These are phyloP conservation scores for Pocillopora meandrina DNA, from an alignment of 92 coral and sea anemone species.

Conservation along the genomic window DNA sequence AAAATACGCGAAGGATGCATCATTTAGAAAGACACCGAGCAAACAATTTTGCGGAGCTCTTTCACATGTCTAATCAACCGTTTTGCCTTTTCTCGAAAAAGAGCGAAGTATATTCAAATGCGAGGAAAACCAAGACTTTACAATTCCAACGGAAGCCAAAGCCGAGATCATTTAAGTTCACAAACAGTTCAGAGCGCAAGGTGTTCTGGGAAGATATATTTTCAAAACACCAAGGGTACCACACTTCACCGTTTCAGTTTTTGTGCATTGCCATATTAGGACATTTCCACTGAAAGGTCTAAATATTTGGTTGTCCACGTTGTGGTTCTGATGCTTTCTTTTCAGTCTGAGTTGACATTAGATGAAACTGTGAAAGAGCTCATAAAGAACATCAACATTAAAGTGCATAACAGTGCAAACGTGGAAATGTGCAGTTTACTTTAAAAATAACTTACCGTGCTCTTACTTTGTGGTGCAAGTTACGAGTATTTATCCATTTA, in stretches of 20 bases:
- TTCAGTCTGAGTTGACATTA: neutral
- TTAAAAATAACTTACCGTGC: neutral
- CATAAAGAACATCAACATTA: neutral
- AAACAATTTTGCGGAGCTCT: neutral
- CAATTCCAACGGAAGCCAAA: neutral
- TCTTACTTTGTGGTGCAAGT: slow-evolving; percentile 4
- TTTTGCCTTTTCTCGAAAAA: neutral
- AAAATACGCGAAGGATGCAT: neutral
- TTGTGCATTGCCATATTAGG: too few relatives aligned
- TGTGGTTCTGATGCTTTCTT: neutral
- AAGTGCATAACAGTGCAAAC: slow-evolving; percentile 9
- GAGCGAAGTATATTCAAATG: neutral
- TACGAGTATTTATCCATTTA: neutral
- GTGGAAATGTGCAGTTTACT: slow-evolving; percentile 2
- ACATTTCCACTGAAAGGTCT: too few relatives aligned
- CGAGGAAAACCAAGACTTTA: neutral
- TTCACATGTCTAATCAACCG: neutral
- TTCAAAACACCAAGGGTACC: too few relatives aligned
- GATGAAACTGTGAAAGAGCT: slow-evolving; percentile 26
- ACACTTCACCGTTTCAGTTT: too few relatives aligned
- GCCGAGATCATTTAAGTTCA: too few relatives aligned
- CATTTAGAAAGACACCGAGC: neutral
- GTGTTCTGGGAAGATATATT: too few relatives aligned
- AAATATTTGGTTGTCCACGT: neutral
- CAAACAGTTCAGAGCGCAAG: too few relatives aligned